Base-by-base conservation (phyloP, 2,797 vertebrate species). In the Distichodus sexfasciatus region DNA sequence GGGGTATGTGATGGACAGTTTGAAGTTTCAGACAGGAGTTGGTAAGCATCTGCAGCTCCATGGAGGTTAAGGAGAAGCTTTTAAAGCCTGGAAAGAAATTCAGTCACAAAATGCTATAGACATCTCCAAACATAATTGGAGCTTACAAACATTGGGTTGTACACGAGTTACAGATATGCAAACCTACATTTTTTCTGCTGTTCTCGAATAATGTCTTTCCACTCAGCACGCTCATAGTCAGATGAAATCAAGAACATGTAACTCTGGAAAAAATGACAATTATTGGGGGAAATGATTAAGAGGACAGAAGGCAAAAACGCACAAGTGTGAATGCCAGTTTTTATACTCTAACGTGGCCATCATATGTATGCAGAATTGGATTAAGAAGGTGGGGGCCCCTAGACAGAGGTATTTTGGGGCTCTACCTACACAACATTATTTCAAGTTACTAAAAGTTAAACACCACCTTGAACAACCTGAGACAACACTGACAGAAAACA, bases 21-120 rank as follows among this genome's bases (percentile, higher is more conserved):
- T 99, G 97, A 24, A 99, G 93, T 80, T 99, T 99, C 80, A 99
- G 90, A 38, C 97, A 99, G 0, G 97, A 98, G 79, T 91, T 98
- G 75, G 96, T 98, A 86, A 99, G 87, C 94, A 97, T 97, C 73
- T 99, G 97, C 75, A 99, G 91, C 85, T 99, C 97, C 91, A 98
- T 88, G 0, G 97, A 99, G 0, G 94, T 94, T 79, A 99, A 85
- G 0, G 94, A 94, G 77, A 96, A 94, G 19, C 94, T 96, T 88
- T 95, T 98, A 73, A 96, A 92, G 87, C 96, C 97, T 99, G 75
- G 0, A 54, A 6, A 57, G 19, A 17, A 80, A 10, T 62, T 23
- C 6, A 63, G 3, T 46, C 44, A 23, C 1, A 67, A 36, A 8
- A 5, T 65, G n/a, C n/a, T n/a, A n/a, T n/a, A n/a, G n/a, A n/a